Conservation (phyloP, 2,113 vertebrate genomes). For the Peromyscus polionotus region DNA sequence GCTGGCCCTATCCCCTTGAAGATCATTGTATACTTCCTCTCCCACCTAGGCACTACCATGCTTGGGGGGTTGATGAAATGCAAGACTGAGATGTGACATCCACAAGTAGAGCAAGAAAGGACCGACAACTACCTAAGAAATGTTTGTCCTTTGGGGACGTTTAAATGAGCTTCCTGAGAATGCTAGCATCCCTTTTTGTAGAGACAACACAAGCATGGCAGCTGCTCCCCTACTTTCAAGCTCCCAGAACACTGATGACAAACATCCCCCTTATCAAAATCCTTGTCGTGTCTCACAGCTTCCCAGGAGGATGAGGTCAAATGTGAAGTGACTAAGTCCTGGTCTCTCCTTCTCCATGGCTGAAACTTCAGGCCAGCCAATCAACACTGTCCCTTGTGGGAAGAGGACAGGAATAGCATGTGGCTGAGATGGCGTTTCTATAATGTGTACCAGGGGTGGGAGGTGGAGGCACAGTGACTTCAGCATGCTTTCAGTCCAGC, state of each 20-base stretch:
- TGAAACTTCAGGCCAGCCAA: background rate
- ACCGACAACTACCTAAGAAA: background rate
- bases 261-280: background rate
- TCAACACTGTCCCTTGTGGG: background rate
- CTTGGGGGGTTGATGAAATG: background rate
- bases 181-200: background rate
- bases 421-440: background rate
- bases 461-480: background rate
- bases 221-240: background rate
- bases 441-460: fast-evolving
- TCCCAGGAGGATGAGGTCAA: background rate
- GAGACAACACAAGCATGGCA: background rate
- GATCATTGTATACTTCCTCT: background rate
- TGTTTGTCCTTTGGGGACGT: background rate
- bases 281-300: background rate
- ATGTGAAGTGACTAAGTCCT: background rate
- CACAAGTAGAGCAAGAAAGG: background rate
- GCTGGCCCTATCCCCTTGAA: background rate
- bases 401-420: background rate
- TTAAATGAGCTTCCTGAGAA: constrained; percentile 28
- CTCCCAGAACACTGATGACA: background rate
- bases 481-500: background rate
- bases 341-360: background rate
- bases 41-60: fast-evolving
- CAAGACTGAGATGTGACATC: background rate